Percentiles rank a stretch among this genome's conserved stretches.
These are phyloP conservation scores for Caenorhabditis briggsae DNA, from an alignment of 1,140 invertebrate genomes.

Conservation along the genomic window DNA sequence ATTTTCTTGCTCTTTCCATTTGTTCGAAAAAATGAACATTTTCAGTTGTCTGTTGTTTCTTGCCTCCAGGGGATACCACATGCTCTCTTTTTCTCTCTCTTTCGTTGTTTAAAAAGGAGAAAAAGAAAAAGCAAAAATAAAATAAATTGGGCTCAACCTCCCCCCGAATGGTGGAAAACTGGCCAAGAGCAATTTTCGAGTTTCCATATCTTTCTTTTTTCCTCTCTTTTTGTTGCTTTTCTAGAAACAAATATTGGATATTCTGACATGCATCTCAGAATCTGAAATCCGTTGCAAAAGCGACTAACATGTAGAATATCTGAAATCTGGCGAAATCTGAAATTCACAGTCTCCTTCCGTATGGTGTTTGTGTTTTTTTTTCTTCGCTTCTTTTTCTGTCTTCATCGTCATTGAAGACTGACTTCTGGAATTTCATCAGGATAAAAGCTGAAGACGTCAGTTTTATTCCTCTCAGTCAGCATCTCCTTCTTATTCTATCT, in stretches of 20 bases:
- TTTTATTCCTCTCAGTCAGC: not conserved
- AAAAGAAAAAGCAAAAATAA: slow-evolving; percentile 27
- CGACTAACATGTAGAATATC: not conserved
- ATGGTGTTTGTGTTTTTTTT: not conserved
- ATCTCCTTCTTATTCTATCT: not conserved
- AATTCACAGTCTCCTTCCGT: slow-evolving; percentile 43
- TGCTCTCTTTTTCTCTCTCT: not conserved
- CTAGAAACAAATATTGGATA: not conserved
- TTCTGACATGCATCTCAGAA: slow-evolving; percentile 6
- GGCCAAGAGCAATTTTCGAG: slow-evolving; percentile 1
- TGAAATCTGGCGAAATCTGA: not conserved
- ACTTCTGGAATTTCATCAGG: slow-evolving; percentile 49
- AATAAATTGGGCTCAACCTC: slow-evolving; percentile 32
- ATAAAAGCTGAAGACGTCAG: slow-evolving; percentile 52
- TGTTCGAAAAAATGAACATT: slow-evolving; percentile 36
- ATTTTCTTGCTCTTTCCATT: not conserved
- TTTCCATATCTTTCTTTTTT: slow-evolving; percentile 38
- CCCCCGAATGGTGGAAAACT: not conserved
- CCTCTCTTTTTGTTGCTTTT: slow-evolving; percentile 2
- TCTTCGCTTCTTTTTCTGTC: not conserved
- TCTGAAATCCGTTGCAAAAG: not conserved
- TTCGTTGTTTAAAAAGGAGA: slow-evolving; percentile 33
- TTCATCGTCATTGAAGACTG: not conserved
- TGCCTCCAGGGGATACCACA: slow-evolving; percentile 14
- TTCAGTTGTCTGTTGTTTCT: slow-evolving; percentile 23